These are phyloP conservation scores for Pteropus alecto DNA, from an alignment of 2,113 vertebrate genomes.

Conservation along the genomic window DNA sequence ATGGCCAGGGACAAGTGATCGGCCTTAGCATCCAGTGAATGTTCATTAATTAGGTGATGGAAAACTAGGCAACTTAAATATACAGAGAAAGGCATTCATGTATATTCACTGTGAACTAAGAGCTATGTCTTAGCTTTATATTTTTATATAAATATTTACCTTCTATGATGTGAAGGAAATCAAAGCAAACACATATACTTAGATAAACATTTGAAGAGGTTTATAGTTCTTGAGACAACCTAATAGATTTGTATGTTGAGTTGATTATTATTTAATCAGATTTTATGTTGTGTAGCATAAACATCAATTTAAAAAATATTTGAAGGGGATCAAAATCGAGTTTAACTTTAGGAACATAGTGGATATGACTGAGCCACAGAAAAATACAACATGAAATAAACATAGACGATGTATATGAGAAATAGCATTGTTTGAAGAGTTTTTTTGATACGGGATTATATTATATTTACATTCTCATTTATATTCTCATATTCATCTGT, in stretches of 20 bases:
- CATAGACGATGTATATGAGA: background rate
- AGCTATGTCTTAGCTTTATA: background rate
- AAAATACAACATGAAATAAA: background rate
- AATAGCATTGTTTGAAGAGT: background rate
- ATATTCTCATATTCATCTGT: background rate
- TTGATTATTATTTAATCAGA: background rate
- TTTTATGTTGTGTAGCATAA: background rate
- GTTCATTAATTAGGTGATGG: background rate
- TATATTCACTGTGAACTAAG: background rate
- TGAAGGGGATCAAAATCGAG: background rate
- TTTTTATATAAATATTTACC: background rate
- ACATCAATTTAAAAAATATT: background rate
- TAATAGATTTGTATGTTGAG: background rate
- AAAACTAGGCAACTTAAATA: background rate
- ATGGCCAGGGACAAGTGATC: fast-evolving
- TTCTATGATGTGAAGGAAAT: background rate
- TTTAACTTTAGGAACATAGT: background rate
- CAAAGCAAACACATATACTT: background rate
- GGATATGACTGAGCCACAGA: background rate
- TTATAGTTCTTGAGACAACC: background rate
- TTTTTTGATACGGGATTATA: background rate
- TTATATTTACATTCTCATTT: slow-evolving; percentile 7
- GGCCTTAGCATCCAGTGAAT: background rate
- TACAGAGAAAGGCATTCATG: background rate
- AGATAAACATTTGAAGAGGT: background rate